phyloP scores from a whole-genome alignment of 1,140 invertebrate genomes.

The Bombus haemorrhoidalis region DNA sequence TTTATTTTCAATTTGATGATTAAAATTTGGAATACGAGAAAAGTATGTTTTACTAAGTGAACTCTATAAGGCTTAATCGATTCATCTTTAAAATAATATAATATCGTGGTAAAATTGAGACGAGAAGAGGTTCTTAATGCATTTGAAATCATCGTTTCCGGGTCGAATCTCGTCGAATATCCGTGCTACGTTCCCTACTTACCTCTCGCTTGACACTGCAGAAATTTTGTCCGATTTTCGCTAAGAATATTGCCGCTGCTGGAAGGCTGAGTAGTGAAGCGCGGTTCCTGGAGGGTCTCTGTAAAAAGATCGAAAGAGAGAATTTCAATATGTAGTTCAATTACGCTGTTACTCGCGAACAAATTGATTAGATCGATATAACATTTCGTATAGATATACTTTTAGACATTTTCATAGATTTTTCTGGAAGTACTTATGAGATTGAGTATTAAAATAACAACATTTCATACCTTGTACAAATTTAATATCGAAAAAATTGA shows the following conservation, averaged over 20 bases:
- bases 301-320: slow-evolving; percentile 74
- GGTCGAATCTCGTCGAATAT: slow-evolving; percentile 5
- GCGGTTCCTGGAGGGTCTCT: slow-evolving; percentile 89
- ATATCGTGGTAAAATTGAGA: not conserved
- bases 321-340: slow-evolving; percentile 15
- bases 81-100: not conserved
- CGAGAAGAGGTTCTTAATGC: slow-evolving; percentile 6
- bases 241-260: slow-evolving; percentile 91
- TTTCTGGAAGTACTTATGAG: not conserved
- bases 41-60: not conserved
- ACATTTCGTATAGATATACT: not conserved
- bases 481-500: not conserved
- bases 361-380: not conserved
- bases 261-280: slow-evolving; percentile 92
- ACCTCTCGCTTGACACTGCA: slow-evolving; percentile 94
- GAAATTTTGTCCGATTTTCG: slow-evolving; percentile 93
- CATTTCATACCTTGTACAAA: not conserved
- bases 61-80: not conserved
- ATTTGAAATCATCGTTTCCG: slow-evolving; percentile 21
- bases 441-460: not conserved
- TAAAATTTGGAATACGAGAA: not conserved
- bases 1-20: not conserved
- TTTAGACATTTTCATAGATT: not conserved
- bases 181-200: slow-evolving; percentile 73
- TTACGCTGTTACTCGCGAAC: not conserved